Evolutionary conservation across 2,888 invertebrate species (phyloP).

Genomic region (Scaptomyza flava): DNA sequence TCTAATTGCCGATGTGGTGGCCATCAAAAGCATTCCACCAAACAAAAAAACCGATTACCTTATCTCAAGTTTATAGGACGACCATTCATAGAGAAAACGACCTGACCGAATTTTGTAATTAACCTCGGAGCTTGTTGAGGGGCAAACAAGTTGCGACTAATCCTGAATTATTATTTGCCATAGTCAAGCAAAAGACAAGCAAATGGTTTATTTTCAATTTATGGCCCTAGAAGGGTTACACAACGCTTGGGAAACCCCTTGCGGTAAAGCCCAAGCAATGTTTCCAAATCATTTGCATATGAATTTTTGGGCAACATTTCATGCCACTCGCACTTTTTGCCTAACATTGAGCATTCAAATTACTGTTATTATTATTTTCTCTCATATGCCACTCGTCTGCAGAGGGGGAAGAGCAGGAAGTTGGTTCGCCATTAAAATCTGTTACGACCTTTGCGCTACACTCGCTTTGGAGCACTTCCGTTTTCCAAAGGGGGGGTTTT

Average conservation of each 20-base stretch:
- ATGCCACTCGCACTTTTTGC: constrained; percentile 45
- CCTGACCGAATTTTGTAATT: constrained; percentile 81
- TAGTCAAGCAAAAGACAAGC: constrained; percentile 48
- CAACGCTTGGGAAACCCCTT: neutral
- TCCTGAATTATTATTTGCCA: constrained; percentile 77
- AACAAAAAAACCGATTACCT: constrained; percentile 68
- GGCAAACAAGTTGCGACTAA: constrained; percentile 66
- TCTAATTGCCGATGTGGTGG: constrained; percentile 12
- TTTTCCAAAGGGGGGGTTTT: constrained; percentile 47
- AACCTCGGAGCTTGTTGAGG: constrained; percentile 57
- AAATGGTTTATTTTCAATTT: constrained; percentile 79
- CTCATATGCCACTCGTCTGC: constrained; percentile 66
- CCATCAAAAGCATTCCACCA: constrained; percentile 28
- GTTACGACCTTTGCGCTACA: constrained; percentile 62
- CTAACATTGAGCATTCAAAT: constrained; percentile 73
- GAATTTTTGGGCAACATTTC: constrained; percentile 66
- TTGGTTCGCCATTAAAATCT: constrained; percentile 62
- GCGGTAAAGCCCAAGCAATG: constrained; percentile 34
- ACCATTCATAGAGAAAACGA: constrained; percentile 65
- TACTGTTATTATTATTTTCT: constrained; percentile 79
- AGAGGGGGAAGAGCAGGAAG: constrained; percentile 9
- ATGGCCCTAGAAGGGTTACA: constrained; percentile 57
- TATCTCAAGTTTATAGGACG: constrained; percentile 73
- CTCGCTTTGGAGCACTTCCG: constrained; percentile 67
- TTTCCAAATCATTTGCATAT: constrained; percentile 76